These are phyloP conservation scores for Oreamnos americanus DNA, from an alignment of 2,113 vertebrate genomes.

Conservation along the genomic window DNA sequence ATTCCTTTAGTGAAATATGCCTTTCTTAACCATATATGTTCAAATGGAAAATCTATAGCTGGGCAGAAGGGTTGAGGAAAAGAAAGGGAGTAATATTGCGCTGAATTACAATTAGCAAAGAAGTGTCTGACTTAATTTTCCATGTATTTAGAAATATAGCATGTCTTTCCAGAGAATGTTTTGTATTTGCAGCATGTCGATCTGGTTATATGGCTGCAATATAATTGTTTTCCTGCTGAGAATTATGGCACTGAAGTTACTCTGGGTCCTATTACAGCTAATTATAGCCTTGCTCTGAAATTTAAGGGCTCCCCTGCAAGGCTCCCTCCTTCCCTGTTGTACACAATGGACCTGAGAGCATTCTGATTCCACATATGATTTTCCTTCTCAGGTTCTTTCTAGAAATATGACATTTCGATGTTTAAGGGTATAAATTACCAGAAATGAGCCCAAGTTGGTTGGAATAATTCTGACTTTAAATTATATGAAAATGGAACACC, in stretches of 20 bases:
- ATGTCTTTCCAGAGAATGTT: conserved; percentile 83
- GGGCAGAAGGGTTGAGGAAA: not conserved
- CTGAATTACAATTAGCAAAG: conserved; percentile 75
- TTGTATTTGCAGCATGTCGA: conserved; percentile 85
- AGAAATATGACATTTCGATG: not conserved
- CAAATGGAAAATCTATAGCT: not conserved
- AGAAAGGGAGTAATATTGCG: not conserved
- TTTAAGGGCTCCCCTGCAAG: conserved; percentile 79
- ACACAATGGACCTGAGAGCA: conserved; percentile 56
- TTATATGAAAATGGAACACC: not conserved
- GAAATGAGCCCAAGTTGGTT: conserved; percentile 37
- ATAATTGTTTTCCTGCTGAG: conserved; percentile 87
- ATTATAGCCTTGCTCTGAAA: conserved; percentile 81
- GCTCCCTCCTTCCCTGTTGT: conserved; percentile 52
- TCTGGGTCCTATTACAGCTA: conserved; percentile 84
- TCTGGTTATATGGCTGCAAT: conserved; percentile 80
- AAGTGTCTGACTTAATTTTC: conserved; percentile 78
- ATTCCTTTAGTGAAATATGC: not conserved
- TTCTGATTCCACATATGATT: conserved; percentile 39
- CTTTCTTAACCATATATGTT: not conserved
- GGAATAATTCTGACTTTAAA: conserved; percentile 37
- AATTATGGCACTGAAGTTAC: conserved; percentile 83
- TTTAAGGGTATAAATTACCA: conserved; percentile 47
- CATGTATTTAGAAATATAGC: conserved; percentile 79
- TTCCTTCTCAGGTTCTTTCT: not conserved